phyloP scores from a whole-genome alignment of 2,888 invertebrate genomes.

The Drosophila rellima region DNA sequence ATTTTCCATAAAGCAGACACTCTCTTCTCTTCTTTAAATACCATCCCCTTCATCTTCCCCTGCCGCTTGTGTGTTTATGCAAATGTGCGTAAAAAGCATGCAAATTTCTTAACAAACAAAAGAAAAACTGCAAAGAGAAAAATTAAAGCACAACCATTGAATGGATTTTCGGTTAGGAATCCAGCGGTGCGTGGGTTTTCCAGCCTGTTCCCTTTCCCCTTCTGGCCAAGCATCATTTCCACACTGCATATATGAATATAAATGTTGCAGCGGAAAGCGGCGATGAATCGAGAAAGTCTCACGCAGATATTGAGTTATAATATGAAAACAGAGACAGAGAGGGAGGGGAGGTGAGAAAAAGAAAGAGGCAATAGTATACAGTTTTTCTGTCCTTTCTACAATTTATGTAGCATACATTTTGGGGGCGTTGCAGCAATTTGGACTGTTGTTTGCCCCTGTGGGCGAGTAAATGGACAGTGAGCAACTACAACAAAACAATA shows the following conservation, averaged over 20 bases:
- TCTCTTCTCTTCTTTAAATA: not conserved
- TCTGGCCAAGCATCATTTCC: constrained; percentile 69
- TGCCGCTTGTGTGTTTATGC: constrained; percentile 64
- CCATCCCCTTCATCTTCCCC: not conserved
- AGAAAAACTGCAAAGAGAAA: constrained; percentile 16
- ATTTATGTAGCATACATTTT: constrained; percentile 47
- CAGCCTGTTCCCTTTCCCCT: not conserved
- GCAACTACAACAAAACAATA: constrained; percentile 20
- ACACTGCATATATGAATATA: constrained; percentile 80
- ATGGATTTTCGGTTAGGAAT: constrained; percentile 34
- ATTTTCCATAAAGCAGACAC: constrained; percentile 1
- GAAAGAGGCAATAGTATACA: not conserved
- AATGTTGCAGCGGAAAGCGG: constrained; percentile 62
- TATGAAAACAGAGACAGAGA: constrained; percentile 28
- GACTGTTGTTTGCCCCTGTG: constrained; percentile 48
- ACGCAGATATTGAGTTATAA: constrained; percentile 76
- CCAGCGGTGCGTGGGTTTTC: constrained; percentile 55
- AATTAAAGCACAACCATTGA: constrained; percentile 50
- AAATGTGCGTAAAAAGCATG: constrained; percentile 75
- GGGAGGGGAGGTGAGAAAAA: not conserved
- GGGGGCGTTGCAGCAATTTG: constrained; percentile 54
- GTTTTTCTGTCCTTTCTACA: constrained; percentile 1
- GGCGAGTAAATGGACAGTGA: constrained; percentile 62
- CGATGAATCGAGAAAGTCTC: constrained; percentile 59
- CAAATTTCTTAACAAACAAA: constrained; percentile 61